phyloP scores from a whole-genome alignment of 2,113 vertebrate species.

The Trichomycterus rosablanca region DNA sequence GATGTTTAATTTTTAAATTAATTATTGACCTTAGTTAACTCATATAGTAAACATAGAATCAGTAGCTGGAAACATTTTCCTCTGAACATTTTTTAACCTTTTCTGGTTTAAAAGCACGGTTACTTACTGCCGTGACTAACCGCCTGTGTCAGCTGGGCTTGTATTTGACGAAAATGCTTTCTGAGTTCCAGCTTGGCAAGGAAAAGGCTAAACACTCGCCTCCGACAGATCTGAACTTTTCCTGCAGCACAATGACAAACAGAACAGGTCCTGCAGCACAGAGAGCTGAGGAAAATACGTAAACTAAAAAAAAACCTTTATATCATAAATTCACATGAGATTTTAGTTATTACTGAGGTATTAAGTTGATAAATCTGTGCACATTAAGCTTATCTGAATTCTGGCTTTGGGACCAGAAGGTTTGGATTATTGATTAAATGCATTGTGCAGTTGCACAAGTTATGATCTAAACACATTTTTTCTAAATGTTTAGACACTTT shows the following conservation, averaged over 20 bases:
- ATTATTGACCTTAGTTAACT: too few species aligned
- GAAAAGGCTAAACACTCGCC: constrained; percentile 18
- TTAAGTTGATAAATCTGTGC: neutral
- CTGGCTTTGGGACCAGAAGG: neutral
- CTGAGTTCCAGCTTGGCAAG: constrained; percentile 14
- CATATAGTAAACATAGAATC: too few species aligned
- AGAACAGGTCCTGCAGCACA: neutral
- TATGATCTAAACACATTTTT: neutral
- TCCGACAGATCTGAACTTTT: constrained; percentile 25
- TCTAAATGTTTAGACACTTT: constrained; percentile 20
- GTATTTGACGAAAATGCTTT: constrained; percentile 26
- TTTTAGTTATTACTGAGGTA: neutral
- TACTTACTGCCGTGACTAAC: constrained; percentile 19
- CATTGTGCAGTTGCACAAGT: neutral
- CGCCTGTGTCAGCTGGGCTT: constrained; percentile 23
- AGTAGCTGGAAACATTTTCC: neutral
- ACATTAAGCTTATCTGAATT: neutral
- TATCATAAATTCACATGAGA: neutral
- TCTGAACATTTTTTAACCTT: neutral
- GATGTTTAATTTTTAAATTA: too few species aligned
- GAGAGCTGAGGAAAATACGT: neutral
- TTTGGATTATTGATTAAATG: neutral
- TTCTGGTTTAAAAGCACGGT: neutral
- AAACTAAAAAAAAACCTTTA: neutral
- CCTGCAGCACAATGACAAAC: neutral